Conservation (phyloP, 2,113 vertebrate genomes). For the Lepus europaeus region DNA sequence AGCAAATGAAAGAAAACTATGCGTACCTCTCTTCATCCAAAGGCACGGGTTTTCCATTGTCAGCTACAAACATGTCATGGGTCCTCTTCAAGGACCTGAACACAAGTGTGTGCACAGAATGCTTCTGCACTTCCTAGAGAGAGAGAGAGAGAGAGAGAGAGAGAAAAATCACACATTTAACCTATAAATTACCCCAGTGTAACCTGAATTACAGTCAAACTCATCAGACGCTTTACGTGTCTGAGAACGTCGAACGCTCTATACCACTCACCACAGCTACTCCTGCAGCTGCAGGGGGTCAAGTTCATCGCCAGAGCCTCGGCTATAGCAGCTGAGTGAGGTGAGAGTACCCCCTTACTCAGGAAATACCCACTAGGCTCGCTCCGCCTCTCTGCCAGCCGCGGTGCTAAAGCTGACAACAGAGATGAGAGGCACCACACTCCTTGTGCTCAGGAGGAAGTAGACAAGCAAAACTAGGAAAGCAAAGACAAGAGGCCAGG, state of each 20-base stretch:
- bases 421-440: background rate
- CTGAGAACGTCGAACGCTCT: background rate
- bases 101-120: conserved; percentile 98
- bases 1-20: background rate
- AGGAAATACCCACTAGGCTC: background rate
- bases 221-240: background rate
- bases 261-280: background rate
- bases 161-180: background rate
- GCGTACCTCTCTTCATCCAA: conserved; percentile 94
- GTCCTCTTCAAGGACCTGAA: conserved; percentile 99
- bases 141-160: background rate
- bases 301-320: background rate
- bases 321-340: too few relatives aligned
- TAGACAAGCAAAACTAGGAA: background rate
- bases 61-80: conserved; percentile 99
- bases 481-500: background rate
- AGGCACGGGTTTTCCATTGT: conserved; percentile 94
- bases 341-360: background rate
- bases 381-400: background rate
- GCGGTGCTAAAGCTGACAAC: background rate
- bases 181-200: background rate
- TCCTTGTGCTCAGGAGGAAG: background rate
- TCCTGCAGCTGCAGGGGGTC: background rate
- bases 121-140: conserved; percentile 96
- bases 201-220: background rate